Evolutionary conservation across 2,113 vertebrate species (phyloP).

Genomic region (Corvus hawaiiensis): DNA sequence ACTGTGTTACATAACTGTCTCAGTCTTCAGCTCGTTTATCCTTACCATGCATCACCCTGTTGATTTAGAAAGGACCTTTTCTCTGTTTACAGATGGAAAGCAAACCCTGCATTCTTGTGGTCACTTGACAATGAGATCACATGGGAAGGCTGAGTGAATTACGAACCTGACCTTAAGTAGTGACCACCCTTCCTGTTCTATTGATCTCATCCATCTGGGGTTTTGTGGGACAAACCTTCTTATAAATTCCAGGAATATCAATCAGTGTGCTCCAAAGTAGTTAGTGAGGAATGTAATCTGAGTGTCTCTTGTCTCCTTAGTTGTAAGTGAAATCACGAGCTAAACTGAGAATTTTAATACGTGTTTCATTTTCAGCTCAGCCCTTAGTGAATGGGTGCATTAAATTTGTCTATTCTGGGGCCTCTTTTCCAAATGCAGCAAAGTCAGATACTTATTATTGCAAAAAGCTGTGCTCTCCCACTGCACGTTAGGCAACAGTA

Average conservation of each 20-base stretch:
- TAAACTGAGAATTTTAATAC: not conserved
- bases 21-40: not conserved
- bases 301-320: not conserved
- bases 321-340: not conserved
- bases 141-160: not conserved
- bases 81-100: not conserved
- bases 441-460: not conserved
- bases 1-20: not conserved
- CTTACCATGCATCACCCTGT: not conserved
- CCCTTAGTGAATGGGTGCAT: not conserved
- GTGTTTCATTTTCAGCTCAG: not conserved
- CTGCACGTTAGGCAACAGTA: not conserved
- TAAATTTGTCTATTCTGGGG: not conserved
- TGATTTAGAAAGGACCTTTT: not conserved
- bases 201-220: not conserved
- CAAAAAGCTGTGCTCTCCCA: not conserved
- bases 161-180: not conserved
- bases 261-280: not conserved
- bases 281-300: not conserved
- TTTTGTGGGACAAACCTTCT: not conserved
- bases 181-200: not conserved
- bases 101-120: conserved; percentile 14
- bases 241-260: not conserved
- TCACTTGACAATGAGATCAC: not conserved
- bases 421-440: not conserved